phyloP scores from a whole-genome alignment of 1,140 invertebrate species.

The Aphelinus atriplicis region DNA sequence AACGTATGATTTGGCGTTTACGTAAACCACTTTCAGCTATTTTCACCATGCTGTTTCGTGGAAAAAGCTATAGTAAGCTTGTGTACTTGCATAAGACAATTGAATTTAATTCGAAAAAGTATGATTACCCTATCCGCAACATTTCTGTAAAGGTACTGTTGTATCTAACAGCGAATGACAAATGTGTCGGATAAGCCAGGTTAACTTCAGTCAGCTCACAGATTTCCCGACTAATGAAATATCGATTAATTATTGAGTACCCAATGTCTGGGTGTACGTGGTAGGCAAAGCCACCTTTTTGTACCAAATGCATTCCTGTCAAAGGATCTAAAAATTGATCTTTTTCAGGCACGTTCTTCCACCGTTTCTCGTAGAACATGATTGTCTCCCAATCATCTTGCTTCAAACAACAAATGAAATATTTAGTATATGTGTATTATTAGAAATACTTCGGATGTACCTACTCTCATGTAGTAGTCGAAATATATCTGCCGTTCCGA shows the following conservation, averaged over 20 bases:
- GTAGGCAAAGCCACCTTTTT: conserved; percentile 41
- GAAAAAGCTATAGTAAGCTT: no score
- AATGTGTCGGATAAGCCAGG: not conserved
- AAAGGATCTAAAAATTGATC: conserved; percentile 30
- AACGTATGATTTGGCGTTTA: conserved; percentile 42
- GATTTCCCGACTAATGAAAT: conserved; percentile 42
- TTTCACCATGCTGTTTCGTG: not conserved
- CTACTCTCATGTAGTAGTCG: conserved; percentile 52
- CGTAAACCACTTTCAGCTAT: conserved; percentile 2
- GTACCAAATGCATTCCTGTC: conserved; percentile 37
- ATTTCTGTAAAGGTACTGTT: conserved; percentile 44
- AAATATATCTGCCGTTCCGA: conserved; percentile 52
- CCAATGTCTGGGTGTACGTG: conserved; percentile 40
- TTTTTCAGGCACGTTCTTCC: conserved; percentile 35
- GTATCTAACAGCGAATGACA: conserved; percentile 33
- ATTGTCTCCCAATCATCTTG: conserved; percentile 34
- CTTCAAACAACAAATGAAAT: not conserved
- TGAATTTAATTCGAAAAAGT: conserved; percentile 6
- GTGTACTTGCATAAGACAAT: no score
- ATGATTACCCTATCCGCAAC: conserved; percentile 39
- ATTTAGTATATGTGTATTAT: no score
- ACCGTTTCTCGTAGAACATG: conserved; percentile 20
- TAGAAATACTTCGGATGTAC: not conserved
- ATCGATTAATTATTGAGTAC: conserved; percentile 42
- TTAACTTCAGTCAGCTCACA: conserved; percentile 44